Conservation (phyloP, 1,140 invertebrate species). For the Orius insidiosus region DNA sequence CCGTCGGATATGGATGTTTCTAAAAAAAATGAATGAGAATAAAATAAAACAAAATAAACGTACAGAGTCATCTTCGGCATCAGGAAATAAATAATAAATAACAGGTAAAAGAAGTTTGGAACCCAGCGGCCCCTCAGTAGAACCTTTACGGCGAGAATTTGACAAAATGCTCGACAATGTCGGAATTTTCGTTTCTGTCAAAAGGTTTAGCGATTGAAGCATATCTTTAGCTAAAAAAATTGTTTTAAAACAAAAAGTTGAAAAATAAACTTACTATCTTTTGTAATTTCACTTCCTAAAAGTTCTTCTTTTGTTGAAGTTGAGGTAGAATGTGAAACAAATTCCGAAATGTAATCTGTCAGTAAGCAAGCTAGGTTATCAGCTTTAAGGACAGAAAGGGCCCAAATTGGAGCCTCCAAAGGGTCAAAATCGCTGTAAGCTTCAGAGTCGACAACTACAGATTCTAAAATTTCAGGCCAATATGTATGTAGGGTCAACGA, state of each 20-base stretch:
- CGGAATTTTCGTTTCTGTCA: slow-evolving; percentile 39
- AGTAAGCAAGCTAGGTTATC: slow-evolving; percentile 45
- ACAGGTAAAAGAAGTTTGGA: slow-evolving; percentile 58
- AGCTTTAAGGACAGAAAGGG: slow-evolving; percentile 39
- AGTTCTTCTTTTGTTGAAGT: slow-evolving; percentile 33
- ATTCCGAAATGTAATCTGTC: slow-evolving; percentile 40
- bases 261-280: slow-evolving; percentile 7
- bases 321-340: slow-evolving; percentile 31
- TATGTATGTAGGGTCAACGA: slow-evolving; percentile 64
- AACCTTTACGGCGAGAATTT: slow-evolving; percentile 17
- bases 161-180: slow-evolving; percentile 28
- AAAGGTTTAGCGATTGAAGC: slow-evolving; percentile 27
- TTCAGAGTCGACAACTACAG: slow-evolving; percentile 72
- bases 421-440: slow-evolving; percentile 78
- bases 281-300: slow-evolving; percentile 31
- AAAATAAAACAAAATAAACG: slow-evolving; percentile 4
- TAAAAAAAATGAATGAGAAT: slow-evolving; percentile 19
- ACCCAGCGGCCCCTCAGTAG: slow-evolving; percentile 49
- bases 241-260: neutral
- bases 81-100: slow-evolving; percentile 75
- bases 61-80: slow-evolving; percentile 51
- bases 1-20: slow-evolving; percentile 26
- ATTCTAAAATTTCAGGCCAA: slow-evolving; percentile 73
- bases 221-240: slow-evolving; percentile 7
- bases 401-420: slow-evolving; percentile 64